Conservation (phyloP, 2,888 invertebrate genomes). For the Sesia apiformis region DNA sequence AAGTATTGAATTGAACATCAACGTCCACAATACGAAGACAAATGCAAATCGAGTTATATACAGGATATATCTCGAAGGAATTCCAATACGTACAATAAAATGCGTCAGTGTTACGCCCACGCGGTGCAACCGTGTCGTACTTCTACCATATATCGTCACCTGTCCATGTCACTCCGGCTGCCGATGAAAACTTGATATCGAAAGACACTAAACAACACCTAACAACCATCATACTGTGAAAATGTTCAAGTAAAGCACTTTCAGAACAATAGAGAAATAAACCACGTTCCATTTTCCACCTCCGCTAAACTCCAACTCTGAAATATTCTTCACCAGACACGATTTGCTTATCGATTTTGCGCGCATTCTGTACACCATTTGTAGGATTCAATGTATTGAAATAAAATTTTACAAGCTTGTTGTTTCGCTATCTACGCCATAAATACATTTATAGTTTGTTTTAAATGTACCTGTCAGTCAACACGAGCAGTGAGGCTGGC, state of each 20-base stretch:
- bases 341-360: conserved; percentile 24
- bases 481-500: neutral
- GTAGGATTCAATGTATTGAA: conserved; percentile 12
- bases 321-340: conserved; percentile 27
- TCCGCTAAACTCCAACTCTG: conserved; percentile 28
- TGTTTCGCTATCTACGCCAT: neutral
- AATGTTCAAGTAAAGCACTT: conserved; percentile 37
- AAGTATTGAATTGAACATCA: too few species aligned
- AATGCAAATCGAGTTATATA: neutral
- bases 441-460: neutral
- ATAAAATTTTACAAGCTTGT: neutral
- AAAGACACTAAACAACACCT: conserved; percentile 17
- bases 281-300: conserved; percentile 47
- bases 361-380: conserved; percentile 15
- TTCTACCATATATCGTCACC: conserved; percentile 37
- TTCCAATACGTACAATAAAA: neutral
- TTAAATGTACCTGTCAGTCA: neutral
- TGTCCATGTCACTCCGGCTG: conserved; percentile 16
- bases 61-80: neutral
- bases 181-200: conserved; percentile 42
- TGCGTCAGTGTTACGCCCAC: conserved; percentile 30
- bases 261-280: conserved; percentile 62
- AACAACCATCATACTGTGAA: conserved; percentile 22
- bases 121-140: conserved; percentile 25
- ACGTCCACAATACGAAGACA: neutral